Conservation (phyloP, 2,888 invertebrate genomes). For the Anarsia innoxiella region DNA sequence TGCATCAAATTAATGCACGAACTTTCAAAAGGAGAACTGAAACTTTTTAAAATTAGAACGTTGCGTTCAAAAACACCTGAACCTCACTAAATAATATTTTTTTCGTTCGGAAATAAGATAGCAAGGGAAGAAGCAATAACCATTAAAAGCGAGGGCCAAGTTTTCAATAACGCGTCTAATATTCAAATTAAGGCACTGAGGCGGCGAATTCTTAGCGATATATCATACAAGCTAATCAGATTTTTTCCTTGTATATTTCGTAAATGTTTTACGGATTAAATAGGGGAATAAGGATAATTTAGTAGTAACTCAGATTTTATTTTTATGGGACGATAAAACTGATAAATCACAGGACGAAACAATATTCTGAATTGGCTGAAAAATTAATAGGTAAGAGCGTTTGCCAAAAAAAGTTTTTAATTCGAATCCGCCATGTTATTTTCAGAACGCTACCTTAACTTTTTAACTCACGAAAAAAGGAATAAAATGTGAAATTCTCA, state of each 20-base stretch:
- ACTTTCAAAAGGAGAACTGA: conserved; percentile 4
- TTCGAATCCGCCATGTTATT: too few relatives aligned
- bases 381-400: too few relatives aligned
- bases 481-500: too few relatives aligned
- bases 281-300: conserved; percentile 36
- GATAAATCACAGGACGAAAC: too few relatives aligned
- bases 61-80: conserved; percentile 34
- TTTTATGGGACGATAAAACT: conserved; percentile 14
- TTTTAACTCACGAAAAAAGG: too few relatives aligned
- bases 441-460: too few relatives aligned
- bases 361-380: too few relatives aligned
- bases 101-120: conserved; percentile 38
- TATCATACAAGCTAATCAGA: conserved; percentile 70
- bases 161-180: conserved; percentile 75
- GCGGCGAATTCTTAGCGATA: conserved; percentile 63
- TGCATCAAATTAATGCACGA: background rate
- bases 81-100: conserved; percentile 31
- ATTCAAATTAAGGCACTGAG: conserved; percentile 72
- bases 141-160: conserved; percentile 70
- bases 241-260: conserved; percentile 53
- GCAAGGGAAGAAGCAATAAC: conserved; percentile 61
- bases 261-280: conserved; percentile 54
- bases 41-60: conserved; percentile 10
- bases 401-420: too few relatives aligned
- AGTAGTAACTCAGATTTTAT: conserved; percentile 37